phyloP scores from a whole-genome alignment of 1,140 invertebrate genomes.

The Elymnias hypermnestra region DNA sequence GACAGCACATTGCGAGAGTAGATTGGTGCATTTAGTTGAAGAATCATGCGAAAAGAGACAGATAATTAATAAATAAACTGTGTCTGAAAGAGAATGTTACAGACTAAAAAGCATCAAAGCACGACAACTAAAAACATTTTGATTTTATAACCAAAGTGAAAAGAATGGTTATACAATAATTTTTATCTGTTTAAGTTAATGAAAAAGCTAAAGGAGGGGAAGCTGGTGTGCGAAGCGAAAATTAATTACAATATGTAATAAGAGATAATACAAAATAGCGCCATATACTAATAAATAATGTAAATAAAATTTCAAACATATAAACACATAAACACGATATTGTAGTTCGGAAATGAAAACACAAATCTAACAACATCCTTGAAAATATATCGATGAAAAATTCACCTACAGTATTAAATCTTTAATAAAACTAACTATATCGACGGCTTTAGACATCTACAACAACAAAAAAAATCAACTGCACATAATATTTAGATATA shows the following conservation, averaged over 20 bases:
- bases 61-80: too few species aligned
- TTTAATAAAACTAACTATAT: constrained; percentile 1
- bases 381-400: background rate
- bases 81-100: too few species aligned
- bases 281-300: constrained; percentile 3
- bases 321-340: background rate
- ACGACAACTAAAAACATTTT: too few species aligned
- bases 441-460: constrained; percentile 9
- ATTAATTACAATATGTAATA: too few species aligned
- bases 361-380: background rate
- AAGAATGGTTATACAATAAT: too few species aligned
- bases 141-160: too few species aligned
- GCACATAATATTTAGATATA: constrained; percentile 7
- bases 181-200: too few species aligned
- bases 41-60: background rate
- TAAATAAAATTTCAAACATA: background rate
- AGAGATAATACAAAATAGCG: background rate
- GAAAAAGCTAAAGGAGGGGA: background rate
- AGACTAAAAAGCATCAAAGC: too few species aligned
- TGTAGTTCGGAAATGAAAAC: background rate
- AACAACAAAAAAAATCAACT: constrained; percentile 7
- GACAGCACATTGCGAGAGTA: constrained; percentile 14
- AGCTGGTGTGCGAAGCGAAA: constrained; percentile 1
- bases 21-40: constrained; percentile 11
- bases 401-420: constrained; percentile 6